Conservation (phyloP, 2,797 vertebrate species). For the Amblyraja radiata region DNA sequence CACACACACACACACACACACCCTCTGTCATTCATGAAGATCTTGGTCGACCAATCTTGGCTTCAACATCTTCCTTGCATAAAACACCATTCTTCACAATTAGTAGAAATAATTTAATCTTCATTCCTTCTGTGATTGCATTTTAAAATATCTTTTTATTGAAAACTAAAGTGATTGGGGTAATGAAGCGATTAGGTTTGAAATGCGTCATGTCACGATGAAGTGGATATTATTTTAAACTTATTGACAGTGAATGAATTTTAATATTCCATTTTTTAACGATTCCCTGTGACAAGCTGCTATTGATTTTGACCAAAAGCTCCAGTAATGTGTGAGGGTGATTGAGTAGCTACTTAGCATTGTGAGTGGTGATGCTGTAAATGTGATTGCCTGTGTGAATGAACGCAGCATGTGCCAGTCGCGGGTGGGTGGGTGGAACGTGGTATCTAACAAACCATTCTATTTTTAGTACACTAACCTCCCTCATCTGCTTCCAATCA, state of each 20-base stretch:
- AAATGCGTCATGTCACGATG: not conserved
- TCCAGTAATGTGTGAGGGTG: not conserved
- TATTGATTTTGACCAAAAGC: slow-evolving; percentile 13
- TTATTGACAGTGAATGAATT: not conserved
- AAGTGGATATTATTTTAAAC: not conserved
- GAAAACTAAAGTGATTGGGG: not conserved
- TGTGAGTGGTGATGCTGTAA: slow-evolving; percentile 9
- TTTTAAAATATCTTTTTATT: not conserved
- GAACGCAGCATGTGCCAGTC: slow-evolving; percentile 46
- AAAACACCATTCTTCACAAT: not conserved
- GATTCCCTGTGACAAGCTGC: not conserved
- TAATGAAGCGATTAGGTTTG: not conserved
- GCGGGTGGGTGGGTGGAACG: slow-evolving; percentile 41
- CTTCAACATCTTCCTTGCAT: no score
- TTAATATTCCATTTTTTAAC: not conserved
- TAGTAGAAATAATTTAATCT: slow-evolving; percentile 2
- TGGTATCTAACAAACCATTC: slow-evolving; percentile 47
- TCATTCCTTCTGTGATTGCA: not conserved
- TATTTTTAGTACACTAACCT: slow-evolving; percentile 47
- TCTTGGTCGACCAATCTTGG: no score
- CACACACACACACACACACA: no score
- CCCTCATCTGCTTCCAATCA: slow-evolving; percentile 42
- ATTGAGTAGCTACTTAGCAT: slow-evolving; percentile 12
- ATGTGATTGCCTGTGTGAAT: slow-evolving; percentile 44
- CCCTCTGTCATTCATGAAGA: no score